Evolutionary conservation across 2,797 vertebrate genomes (phyloP), one percentile per base, ranked within the genome.

Genomic region (Pachyuromys duprasi): DNA sequence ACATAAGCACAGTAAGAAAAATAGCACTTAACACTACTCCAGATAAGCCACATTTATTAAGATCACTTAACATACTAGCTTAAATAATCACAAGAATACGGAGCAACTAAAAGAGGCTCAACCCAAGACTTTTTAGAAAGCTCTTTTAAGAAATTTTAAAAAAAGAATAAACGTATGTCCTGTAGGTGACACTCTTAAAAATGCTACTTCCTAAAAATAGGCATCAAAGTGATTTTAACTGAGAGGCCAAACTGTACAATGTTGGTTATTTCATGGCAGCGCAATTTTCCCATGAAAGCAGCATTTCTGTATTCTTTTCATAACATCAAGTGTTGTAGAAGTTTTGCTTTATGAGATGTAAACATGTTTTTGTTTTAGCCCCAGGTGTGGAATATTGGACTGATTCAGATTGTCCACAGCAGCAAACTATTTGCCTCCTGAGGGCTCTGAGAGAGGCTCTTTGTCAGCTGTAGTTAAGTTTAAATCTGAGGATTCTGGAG

Each of bases 11-110:
- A 76, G 5, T 55, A 86, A 86, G 67, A 86, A 93, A 92, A 94
- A 88, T 0, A 79, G 15, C 87, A 93, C n/a, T 79, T 88, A 93
- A 93, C 31, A 86, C 57, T 95, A 83, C 90, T 96, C 90, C 94
- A 93, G 91, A 86, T 91, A 96, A 96, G 70, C 65, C 83, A 84
- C 33, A 57, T 91, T 96, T 95, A 95, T 80, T 49, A 49, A 49
- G 31, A 86, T 53, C 79, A 84, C 92, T 91, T 96, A 89, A 94
- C 26, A 94, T 4, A 86, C 42, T 74, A 70, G 88, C 81, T 96
- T 95, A 89, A 94, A 89, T 84, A 92, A 91, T 91, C 67, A 94
- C 11, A 94, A 91, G 69, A 94, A 93, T 18, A 78, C 20, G 93
- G 20, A 95, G 74, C 74, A 96, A 90, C 87, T 69, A 53, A 91